Conservation (phyloP, 2,113 vertebrate species). For the Vimba vimba region DNA sequence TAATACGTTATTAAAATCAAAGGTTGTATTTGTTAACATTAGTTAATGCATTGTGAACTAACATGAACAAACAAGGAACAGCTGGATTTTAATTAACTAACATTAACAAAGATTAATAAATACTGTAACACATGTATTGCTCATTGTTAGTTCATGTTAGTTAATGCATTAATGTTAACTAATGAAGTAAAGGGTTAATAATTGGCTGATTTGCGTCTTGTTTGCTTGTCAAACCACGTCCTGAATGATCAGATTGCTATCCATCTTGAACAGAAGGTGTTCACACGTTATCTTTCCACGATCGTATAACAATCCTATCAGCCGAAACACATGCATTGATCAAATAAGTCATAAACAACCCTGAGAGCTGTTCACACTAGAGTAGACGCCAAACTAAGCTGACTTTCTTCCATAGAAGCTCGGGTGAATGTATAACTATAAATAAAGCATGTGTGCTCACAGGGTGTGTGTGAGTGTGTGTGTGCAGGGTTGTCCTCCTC, state of each 20-base stretch:
- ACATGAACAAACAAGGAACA: too few relatives aligned
- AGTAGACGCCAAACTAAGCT: background rate
- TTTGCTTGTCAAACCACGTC: background rate
- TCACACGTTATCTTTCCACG: background rate
- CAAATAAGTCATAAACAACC: background rate
- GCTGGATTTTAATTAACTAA: too few relatives aligned
- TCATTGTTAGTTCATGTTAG: too few relatives aligned
- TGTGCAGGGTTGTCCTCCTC: slow-evolving; percentile 73
- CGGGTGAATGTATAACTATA: slow-evolving; percentile 69
- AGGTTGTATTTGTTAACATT: too few relatives aligned
- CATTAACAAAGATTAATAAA: too few relatives aligned
- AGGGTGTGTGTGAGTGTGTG: slow-evolving; percentile 44
- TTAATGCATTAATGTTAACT: too few relatives aligned
- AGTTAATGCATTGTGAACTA: too few relatives aligned
- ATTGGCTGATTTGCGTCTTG: background rate
- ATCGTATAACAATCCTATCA: background rate
- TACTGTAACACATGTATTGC: too few relatives aligned
- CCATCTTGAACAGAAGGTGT: background rate
- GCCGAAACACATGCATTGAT: background rate
- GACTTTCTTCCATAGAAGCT: slow-evolving; percentile 53
- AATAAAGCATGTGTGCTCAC: slow-evolving; percentile 60
- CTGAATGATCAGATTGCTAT: background rate
- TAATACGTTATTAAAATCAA: too few relatives aligned
- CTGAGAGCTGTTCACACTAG: background rate
- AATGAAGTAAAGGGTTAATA: too few relatives aligned